These are phyloP conservation scores for Phoenoteleia sp. DNA, from an alignment of 2,888 invertebrate species.

Conservation along the genomic window DNA sequence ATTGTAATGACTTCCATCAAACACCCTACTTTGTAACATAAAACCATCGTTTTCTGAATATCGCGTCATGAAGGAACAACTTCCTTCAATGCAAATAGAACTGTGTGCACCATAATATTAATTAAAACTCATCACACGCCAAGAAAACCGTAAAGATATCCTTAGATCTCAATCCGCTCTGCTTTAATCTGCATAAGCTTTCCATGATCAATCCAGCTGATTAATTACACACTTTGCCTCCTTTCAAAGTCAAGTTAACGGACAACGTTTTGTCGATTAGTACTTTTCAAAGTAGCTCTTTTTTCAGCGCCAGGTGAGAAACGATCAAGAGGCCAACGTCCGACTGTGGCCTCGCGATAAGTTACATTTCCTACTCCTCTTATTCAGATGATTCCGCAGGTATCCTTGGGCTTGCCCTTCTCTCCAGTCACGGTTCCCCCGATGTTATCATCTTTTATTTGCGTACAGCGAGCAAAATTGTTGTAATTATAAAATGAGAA, in stretches of 20 bases:
- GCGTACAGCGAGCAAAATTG: not conserved
- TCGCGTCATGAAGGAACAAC: no score
- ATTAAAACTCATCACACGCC: not conserved
- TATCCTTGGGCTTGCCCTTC: conserved; percentile 61
- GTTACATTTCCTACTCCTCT: conserved; percentile 47
- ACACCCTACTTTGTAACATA: no score
- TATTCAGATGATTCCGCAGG: conserved; percentile 30
- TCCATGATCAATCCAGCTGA: not conserved
- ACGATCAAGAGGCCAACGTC: conserved; percentile 61
- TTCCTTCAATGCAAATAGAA: not conserved
- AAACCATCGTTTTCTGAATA: no score
- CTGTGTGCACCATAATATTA: not conserved
- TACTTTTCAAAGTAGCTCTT: conserved; percentile 19
- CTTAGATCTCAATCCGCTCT: not conserved
- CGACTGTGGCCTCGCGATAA: conserved; percentile 65
- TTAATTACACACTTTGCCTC: not conserved
- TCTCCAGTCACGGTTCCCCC: not conserved
- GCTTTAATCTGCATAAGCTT: not conserved
- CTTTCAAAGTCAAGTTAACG: not conserved
- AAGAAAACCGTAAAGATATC: not conserved
- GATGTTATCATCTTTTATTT: conserved; percentile 25
- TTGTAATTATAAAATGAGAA: conserved; percentile 28
- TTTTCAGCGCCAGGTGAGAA: not conserved
- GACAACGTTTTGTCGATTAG: conserved; percentile 6
- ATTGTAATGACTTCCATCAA: no score